These are phyloP conservation scores for Diadumene lineata DNA, from an alignment of 92 coral and sea anemone genomes.

Conservation along the genomic window DNA sequence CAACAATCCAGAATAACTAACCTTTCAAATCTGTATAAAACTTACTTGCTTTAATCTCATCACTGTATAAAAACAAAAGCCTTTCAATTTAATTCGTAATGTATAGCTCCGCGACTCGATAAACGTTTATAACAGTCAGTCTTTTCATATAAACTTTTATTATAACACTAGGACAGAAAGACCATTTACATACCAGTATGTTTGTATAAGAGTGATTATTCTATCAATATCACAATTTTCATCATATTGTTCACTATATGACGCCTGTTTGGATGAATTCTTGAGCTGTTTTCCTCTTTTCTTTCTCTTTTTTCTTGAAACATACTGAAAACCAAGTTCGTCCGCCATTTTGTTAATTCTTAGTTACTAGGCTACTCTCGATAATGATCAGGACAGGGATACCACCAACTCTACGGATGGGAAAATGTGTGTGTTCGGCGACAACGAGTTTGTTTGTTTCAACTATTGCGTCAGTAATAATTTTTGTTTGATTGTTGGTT, in stretches of 20 bases:
- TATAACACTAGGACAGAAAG: neutral
- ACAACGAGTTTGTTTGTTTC: too few species aligned
- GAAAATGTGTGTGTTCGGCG: too few species aligned
- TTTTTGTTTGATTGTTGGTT: too few species aligned
- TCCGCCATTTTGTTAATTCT: constrained; percentile 50
- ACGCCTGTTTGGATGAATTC: neutral
- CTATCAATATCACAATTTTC: constrained; percentile 30
- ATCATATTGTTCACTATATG: neutral
- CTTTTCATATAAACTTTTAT: too few species aligned
- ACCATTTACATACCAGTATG: constrained; percentile 40
- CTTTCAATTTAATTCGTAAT: too few species aligned
- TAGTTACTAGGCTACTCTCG: neutral
- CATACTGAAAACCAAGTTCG: constrained; percentile 49
- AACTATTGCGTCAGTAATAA: too few species aligned
- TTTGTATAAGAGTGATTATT: constrained; percentile 32
- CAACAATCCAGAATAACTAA: too few species aligned
- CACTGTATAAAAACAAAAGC: constrained; percentile 28
- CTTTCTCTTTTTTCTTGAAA: constrained; percentile 44
- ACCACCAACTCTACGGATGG: neutral
- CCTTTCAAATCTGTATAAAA: constrained; percentile 64
- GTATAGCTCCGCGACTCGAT: too few species aligned
- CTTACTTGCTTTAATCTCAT: constrained; percentile 55
- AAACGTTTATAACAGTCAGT: too few species aligned
- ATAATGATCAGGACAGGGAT: neutral
- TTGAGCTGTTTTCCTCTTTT: constrained; percentile 11